Evolutionary conservation across 2,888 invertebrate genomes (phyloP), one percentile per base, ranked within the genome.

Genomic region (Andrena dorsata): DNA sequence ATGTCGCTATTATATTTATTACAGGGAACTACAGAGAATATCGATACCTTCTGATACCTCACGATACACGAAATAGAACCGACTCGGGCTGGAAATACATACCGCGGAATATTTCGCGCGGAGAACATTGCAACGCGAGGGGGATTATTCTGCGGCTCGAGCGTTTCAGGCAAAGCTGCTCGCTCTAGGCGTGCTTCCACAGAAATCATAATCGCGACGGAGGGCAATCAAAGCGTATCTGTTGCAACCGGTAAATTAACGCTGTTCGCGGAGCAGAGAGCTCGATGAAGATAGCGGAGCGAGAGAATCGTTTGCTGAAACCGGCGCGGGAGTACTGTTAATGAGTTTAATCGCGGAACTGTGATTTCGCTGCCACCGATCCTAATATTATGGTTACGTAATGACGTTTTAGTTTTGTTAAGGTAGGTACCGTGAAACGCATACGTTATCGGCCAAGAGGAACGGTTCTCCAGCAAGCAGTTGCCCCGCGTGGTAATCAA

Each of bases 401-500:
- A 30, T 35, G 20, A n/a, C 2, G 47, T 32, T 13, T 41, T 53
- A 23, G 51, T 41, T 76, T 71, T 26, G 51, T 41, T 76, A 64
- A 20, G 7, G 13, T 1, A 10, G 30, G 41, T 7, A 64, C 28
- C 10, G 20, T 2, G 23, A 16, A 20, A n/a, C 23, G 28, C 13
- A 32, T 2, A 32, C 41, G 41, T 41, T 41, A 41, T 41, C 41
- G 41, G 1, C 41, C 4, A 41, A 16, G 41, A 13, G 47, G 32
- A 76, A 61, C 78, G 75, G 56, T 32, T 26, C 20, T 20, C 28
- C 58, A 13, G 30, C 58, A 58, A 70, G 32, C 53, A 49, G 70
- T 70, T 80, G 66, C 53, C 2, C 70, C 0, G 66, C 0, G 66
- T n/a, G 56, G 70, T 65, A 80, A 70, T 77, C 66, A 66, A 65